Evolutionary conservation across 2,888 invertebrate genomes (phyloP), one percentile per base, ranked within the genome.

Genomic region (Meliscaeva auricollis): DNA sequence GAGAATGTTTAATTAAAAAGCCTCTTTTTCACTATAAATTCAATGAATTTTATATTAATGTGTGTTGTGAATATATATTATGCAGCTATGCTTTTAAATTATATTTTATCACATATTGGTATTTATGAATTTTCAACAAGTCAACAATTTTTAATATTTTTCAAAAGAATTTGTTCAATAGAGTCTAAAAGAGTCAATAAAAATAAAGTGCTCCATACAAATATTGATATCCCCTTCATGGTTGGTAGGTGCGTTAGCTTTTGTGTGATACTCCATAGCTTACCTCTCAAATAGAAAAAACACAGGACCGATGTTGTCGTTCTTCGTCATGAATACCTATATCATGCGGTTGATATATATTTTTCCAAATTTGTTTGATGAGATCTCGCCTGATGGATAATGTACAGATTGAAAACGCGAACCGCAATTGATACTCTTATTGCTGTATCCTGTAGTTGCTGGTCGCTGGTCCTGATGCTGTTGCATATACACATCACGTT

Each of bases 331-430:
- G 70, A 68, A 46, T 74, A 13, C 50, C 30, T 26, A 26, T 26
- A 26, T 4, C 26, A 26, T 4, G 4, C 26, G 26, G 15, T 41
- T 38, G 48, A 60, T 58, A 60, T 58, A 58, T 58, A 50, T 50
- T 56, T 30, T 22, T 66, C 66, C 58, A 44, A 66, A 66, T 72
- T 72, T 66, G 35, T 58, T 38, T 72, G 77, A 77, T 72, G 70
- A 64, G 72, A 58, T 66, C 20, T 58, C 44, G 66, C 70, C 46
- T 50, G 77, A 58, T 44, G 77, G 35, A 54, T 76, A 17, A 26
- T 13, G 64, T 73, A 56, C 48, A 15, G 56, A 72, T 73, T 72
- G 70, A 6, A 75, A 74, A 66, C 50, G 46, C 38, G 32, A 46
- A 41, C 46, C 69, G 9, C 58, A 38, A 76, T 64, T 76, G 77